Conservation (phyloP, 2,888 invertebrate genomes). For the Eristalinus aeneus region DNA sequence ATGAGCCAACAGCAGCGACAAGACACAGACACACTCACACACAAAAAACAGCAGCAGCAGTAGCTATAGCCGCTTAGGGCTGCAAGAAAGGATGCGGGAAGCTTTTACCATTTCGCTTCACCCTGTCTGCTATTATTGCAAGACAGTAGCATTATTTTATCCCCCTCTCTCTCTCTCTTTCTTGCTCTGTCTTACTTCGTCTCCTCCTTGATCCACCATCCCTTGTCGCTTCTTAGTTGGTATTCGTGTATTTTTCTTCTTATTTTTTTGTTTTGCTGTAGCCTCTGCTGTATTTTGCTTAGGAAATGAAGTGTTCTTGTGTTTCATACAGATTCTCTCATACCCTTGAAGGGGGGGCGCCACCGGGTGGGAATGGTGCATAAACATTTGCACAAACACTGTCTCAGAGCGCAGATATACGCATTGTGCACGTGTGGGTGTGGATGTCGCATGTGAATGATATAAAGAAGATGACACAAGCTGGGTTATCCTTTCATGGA, state of each 20-base stretch:
- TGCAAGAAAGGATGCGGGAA: constrained; percentile 41
- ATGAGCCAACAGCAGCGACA: constrained; percentile 51
- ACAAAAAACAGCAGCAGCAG: no score
- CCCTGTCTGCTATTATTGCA: constrained; percentile 49
- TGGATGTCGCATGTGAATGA: not conserved
- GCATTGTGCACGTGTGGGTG: not conserved
- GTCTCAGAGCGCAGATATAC: not conserved
- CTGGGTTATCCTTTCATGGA: constrained; percentile 52
- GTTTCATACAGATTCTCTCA: constrained; percentile 35
- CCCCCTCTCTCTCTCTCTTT: not conserved
- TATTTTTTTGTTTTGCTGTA: not conserved
- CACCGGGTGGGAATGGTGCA: not conserved
- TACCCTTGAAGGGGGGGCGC: constrained; percentile 13
- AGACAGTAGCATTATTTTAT: constrained; percentile 45
- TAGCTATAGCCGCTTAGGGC: constrained; percentile 38
- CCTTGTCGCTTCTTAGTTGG: constrained; percentile 4
- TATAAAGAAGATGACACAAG: constrained; percentile 13
- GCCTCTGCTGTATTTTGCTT: constrained; percentile 16
- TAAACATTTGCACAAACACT: constrained; percentile 44
- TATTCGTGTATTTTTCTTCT: constrained; percentile 44
- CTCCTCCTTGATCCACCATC: not conserved
- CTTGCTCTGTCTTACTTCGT: not conserved
- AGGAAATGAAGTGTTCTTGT: constrained; percentile 64
- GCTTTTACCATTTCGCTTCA: constrained; percentile 66
- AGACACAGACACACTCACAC: not conserved